Percentiles rank a stretch among this genome's conserved stretches.
Conservation (phyloP, 2,888 invertebrate species). For the Brachylomia viminalis region DNA sequence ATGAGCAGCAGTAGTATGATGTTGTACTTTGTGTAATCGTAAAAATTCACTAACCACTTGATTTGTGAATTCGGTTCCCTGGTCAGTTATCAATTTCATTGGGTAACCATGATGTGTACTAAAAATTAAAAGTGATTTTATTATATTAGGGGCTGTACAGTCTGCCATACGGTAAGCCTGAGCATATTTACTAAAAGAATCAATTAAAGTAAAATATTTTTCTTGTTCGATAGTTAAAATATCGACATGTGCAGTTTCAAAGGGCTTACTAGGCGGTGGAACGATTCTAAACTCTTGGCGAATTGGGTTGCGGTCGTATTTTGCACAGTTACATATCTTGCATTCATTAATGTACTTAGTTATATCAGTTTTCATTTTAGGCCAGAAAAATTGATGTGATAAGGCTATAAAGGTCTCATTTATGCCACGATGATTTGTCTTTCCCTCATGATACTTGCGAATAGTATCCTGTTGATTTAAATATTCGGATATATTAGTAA, state of each 20-base stretch:
- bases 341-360: slow-evolving; percentile 5
- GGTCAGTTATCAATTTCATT: slow-evolving; percentile 2
- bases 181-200: slow-evolving; percentile 10
- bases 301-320: not conserved
- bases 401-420: not conserved
- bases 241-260: slow-evolving; percentile 3
- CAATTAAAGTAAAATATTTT: not conserved
- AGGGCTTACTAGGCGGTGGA: slow-evolving; percentile 12
- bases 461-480: not conserved
- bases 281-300: slow-evolving; percentile 8
- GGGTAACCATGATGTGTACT: slow-evolving; percentile 17
- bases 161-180: slow-evolving; percentile 11
- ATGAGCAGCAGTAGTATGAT: slow-evolving; percentile 5
- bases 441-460: slow-evolving; percentile 3
- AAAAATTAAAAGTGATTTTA: slow-evolving; percentile 9
- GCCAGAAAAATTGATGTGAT: slow-evolving; percentile 3
- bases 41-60: slow-evolving; percentile 1
- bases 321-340: not conserved
- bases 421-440: slow-evolving; percentile 3
- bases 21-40: slow-evolving; percentile 11
- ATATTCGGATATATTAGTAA: not conserved
- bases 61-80: slow-evolving; percentile 11
- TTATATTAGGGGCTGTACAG: slow-evolving; percentile 11
- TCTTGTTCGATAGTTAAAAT: not conserved
- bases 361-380: slow-evolving; percentile 1